Base-by-base conservation (phyloP, 2,113 vertebrate species). In the Otus sunia region DNA sequence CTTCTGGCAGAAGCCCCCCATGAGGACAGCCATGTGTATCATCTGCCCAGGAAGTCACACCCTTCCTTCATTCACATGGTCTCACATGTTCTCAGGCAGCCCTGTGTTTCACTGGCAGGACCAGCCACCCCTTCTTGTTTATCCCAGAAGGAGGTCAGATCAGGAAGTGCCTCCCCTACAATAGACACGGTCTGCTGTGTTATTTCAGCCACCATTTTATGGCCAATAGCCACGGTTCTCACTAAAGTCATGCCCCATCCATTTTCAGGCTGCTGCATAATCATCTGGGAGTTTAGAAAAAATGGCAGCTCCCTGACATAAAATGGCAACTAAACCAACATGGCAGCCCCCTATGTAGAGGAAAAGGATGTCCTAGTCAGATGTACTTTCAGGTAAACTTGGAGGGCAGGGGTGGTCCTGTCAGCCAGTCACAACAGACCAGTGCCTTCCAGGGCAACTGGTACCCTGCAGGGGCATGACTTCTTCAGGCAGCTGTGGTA, bases 401-500 rank as follows among this genome's bases (percentile, higher is more conserved):
- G 9, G 11, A 23, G 12, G 6, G 36, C 12, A 26, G 10, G 14
- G 5, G 1, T 34, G 27, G 9, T 8, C 17, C 11, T 20, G 10
- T 30, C 29, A 55, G 56, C 5, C 25, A 39, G 16, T 23, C 50
- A 45, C 32, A 60, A 16, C 5, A 76, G 30, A 18, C 27, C n/a
- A 12, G 0, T 6, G 27, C 45, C 13, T 19, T 19, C 8, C 2
- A 4, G 41, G 30, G 14, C 16, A 15, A 17, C 0, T 5, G 41
- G 18, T 26, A 15, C 18, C 1, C 2, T 14, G 19, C 9, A 8
- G 21, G 23, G n/a, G 4, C 11, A 5, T 34, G 63, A 15, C 16
- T 34, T 8, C 17, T 0, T 1, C 0, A 5, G 34, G 17, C 18
- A 12, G 8, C 4, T 3, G 16, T 23, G 14, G 8, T 2, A 10